These are phyloP conservation scores for Eunapius fragilis DNA, from an alignment of 37 sponge, comb jelly and placozoan genomes.

Conservation along the genomic window DNA sequence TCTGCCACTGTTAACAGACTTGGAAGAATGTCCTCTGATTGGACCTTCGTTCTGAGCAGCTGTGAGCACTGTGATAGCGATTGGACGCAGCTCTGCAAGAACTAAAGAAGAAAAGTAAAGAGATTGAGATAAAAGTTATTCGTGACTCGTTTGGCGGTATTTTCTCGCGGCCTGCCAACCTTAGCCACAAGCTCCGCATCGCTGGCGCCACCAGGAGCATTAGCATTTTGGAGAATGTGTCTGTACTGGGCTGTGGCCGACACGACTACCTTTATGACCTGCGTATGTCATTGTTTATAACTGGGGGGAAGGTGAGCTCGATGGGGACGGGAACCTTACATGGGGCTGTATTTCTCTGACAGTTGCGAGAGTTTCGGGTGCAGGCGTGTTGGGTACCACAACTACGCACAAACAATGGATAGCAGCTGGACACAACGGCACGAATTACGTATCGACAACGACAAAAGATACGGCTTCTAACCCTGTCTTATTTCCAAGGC, in stretches of 20 bases:
- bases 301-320: neutral
- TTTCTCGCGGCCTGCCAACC: neutral
- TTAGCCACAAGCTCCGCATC: neutral
- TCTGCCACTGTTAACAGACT: neutral
- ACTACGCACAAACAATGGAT: conserved; percentile 8
- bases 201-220: neutral
- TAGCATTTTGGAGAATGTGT: neutral
- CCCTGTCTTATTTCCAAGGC: neutral
- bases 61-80: neutral
- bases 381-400: conserved; percentile 1
- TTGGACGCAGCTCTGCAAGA: neutral
- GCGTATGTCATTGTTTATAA: neutral
- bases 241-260: neutral
- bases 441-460: neutral
- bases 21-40: neutral
- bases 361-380: neutral
- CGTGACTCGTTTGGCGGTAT: neutral
- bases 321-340: no score
- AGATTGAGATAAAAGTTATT: neutral
- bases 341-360: neutral
- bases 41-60: neutral
- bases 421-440: neutral
- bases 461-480: neutral
- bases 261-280: neutral
- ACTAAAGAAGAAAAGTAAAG: neutral